These are phyloP conservation scores for Vesta saturnalis DNA, from an alignment of 2,888 invertebrate species.

Conservation along the genomic window DNA sequence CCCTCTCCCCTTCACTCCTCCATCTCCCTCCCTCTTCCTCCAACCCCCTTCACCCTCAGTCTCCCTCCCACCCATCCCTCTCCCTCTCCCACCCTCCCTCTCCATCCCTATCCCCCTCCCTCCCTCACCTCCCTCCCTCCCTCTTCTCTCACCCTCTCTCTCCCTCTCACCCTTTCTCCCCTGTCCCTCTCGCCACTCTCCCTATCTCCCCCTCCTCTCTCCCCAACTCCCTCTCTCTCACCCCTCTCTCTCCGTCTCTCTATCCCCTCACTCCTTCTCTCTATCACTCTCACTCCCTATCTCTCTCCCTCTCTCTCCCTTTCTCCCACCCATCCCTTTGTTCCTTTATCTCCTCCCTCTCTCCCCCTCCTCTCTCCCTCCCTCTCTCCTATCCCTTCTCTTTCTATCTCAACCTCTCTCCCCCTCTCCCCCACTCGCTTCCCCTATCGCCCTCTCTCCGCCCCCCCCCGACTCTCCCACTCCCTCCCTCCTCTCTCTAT, in stretches of 20 bases:
- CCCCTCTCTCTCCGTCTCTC: not conserved
- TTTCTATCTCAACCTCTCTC: not conserved
- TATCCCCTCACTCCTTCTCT: not conserved
- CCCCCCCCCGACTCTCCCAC: not conserved
- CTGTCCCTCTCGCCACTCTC: not conserved
- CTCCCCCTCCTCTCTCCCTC: not conserved
- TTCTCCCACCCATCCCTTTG: not conserved
- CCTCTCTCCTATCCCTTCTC: not conserved
- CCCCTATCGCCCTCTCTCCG: not conserved
- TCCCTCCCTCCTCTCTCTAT: not conserved
- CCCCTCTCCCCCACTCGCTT: not conserved
- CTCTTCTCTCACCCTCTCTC: not conserved
- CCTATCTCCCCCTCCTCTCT: not conserved
- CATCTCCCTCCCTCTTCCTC: not conserved
- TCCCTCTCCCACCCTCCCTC: not conserved
- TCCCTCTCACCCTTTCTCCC: not conserved
- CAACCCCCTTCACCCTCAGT: not conserved
- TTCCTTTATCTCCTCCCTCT: not conserved
- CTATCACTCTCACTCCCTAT: not conserved
- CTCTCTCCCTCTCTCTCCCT: not conserved
- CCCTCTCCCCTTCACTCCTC: not conserved
- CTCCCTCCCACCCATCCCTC: not conserved
- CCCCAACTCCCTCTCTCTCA: not conserved
- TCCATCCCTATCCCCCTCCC: not conserved
- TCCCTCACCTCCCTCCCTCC: not conserved